Evolutionary conservation across 2,797 vertebrate species (phyloP), one percentile per base, ranked within the genome.

Genomic region (Sebastes taczanowskii): DNA sequence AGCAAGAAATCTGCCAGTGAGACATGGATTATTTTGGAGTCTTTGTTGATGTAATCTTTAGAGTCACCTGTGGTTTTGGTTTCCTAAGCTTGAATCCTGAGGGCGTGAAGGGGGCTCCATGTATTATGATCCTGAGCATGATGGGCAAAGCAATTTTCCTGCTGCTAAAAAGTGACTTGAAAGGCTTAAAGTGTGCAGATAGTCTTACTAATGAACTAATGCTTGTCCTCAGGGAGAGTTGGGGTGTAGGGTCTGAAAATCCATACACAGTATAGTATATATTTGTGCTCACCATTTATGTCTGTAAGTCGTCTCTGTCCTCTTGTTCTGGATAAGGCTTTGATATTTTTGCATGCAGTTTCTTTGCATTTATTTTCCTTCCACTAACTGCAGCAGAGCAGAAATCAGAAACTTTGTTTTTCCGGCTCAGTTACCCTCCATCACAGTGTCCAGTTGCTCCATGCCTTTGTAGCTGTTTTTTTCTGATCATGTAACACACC

Each of bases 401-500:
- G 70, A 77, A 78, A 82, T 72, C 80, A 77, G 71, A 86, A 38
- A 18, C 78, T 46, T 69, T 82, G 72, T 90, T 86, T 81, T 82
- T 59, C 74, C 60, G 62, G 77, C 78, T 86, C 80, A 46, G 46
- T 58, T 68, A 16, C 25, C 42, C 56, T 86, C 66, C 78, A 25
- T 80, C 56, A 11, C 68, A 49, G 77, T 73, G 75, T 88, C 85
- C 52, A 6, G 78, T 91, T 81, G 18, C 82, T 58, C 38, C 20
- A 38, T 27, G 55, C 73, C 79, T 89, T 86, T 83, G 81, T 89
- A 79, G 82, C 60, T 22, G 4, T 71, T 61, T 29, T 32, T 86
- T 86, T 88, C 77, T 79, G 89, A 91, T 93, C 88, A 58, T 81
- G 67, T 92, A 80, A 88, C 88, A 81, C 80, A 84, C 69, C 32